Conservation (phyloP, 1,140 invertebrate species). For the Wasmannia auropunctata region DNA sequence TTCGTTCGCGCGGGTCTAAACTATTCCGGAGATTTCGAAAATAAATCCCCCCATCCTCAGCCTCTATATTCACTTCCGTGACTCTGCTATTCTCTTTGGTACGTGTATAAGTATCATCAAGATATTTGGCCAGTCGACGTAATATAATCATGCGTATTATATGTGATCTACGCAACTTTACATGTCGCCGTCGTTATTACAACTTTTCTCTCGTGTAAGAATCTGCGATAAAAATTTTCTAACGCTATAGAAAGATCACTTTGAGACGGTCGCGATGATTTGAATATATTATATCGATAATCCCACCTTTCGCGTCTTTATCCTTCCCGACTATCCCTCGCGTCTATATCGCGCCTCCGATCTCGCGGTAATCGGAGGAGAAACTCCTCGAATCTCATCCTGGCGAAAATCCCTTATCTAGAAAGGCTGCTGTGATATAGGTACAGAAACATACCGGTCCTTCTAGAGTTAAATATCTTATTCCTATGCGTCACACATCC, state of each 20-base stretch:
- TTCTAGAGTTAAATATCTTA: conserved; percentile 26
- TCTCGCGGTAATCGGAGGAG: background rate
- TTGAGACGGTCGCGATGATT: background rate
- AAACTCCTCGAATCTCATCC: background rate
- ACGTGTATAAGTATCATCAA: conserved; percentile 7
- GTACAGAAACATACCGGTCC: conserved; percentile 11
- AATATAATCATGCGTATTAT: background rate
- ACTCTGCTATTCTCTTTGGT: conserved; percentile 34
- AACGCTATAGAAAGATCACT: conserved; percentile 16
- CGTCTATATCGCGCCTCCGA: background rate
- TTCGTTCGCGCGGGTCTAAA: background rate
- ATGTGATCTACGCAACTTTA: background rate
- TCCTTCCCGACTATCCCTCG: background rate
- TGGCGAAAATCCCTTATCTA: background rate
- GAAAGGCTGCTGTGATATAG: conserved; percentile 51
- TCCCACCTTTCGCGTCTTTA: background rate
- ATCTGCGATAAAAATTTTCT: conserved; percentile 37
- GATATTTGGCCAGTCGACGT: conserved; percentile 23
- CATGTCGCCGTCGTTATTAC: background rate
- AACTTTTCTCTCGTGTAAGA: background rate
- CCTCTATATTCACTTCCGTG: conserved; percentile 1
- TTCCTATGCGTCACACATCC: background rate
- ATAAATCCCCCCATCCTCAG: conserved; percentile 3
- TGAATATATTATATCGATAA: conserved; percentile 31
- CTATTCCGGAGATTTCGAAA: background rate